These are phyloP conservation scores for Drosophila parvula DNA, from an alignment of 1,140 invertebrate species.

Conservation along the genomic window DNA sequence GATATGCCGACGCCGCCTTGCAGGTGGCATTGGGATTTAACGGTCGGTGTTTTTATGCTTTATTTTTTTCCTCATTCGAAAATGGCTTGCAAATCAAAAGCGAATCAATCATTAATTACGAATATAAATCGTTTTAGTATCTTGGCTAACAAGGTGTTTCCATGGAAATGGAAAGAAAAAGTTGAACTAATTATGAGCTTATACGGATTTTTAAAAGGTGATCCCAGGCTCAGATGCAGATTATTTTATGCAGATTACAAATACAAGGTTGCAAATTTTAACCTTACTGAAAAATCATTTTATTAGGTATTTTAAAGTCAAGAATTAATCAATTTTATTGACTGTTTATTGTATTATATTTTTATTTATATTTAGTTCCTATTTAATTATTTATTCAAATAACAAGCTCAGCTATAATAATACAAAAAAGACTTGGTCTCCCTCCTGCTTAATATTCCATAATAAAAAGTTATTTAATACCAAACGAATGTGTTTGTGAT, in stretches of 20 bases:
- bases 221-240: neutral
- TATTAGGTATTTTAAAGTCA: neutral
- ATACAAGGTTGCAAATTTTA: neutral
- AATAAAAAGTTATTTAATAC: neutral
- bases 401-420: no score
- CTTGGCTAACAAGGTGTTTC: constrained; percentile 11
- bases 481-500: neutral
- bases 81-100: constrained; percentile 54
- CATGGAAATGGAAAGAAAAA: constrained; percentile 29
- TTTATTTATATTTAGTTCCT: neutral
- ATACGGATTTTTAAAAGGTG: neutral
- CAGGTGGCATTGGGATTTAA: constrained; percentile 71
- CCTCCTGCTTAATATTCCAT: neutral
- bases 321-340: neutral
- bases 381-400: neutral
- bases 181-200: constrained; percentile 22
- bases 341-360: neutral
- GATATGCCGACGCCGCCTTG: constrained; percentile 65
- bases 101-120: constrained; percentile 59
- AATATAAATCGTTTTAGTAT: constrained; percentile 44
- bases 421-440: no score
- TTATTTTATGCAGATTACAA: neutral
- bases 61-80: constrained; percentile 18
- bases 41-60: constrained; percentile 37
- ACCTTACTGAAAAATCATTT: neutral